Evolutionary conservation across 2,888 invertebrate genomes (phyloP), one percentile per base, ranked within the genome.

Genomic region (Mycalesis mineus): DNA sequence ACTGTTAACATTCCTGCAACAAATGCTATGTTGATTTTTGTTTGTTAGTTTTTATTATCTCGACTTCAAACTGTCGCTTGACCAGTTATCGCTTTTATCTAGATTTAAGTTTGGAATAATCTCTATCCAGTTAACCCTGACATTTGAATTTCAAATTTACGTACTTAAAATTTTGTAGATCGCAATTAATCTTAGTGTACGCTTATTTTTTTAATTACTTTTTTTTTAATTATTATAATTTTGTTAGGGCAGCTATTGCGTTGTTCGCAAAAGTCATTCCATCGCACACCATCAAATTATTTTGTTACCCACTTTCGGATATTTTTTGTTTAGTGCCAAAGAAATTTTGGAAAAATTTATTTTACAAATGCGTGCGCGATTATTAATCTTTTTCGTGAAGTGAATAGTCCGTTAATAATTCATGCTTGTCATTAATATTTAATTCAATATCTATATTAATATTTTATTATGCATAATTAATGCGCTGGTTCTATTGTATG

Each of bases 1-100:
- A 82, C 83, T 87, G 81, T 88, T 88, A 85, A 88, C 88, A 88
- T 88, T 88, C 88, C 88, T 84, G 82, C 83, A 81, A 80, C 79
- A 78, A 84, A 82, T 78, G 76, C 81, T 82, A 84, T 82, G 86
- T 88, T 87, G 83, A 82, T 78, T 87, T 86, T 86, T 87, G 82
- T 86, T 87, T 83, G 66, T 80, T 88, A 87, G 80, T 82, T 83
- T 80, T 81, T 78, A 73, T 77, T 76, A 80, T 83, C 79, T 72
- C 73, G 71, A 74, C 76, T 75, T 73, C 73, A 74, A 74, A 73
- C 76, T 75, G 72, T 75, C 77, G 81, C 80, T 79, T 79, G 80
- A 80, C 75, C 81, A 80, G 77, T 82, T 83, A 76, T 79, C 74
- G 80, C 81, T 79, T 83, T 75, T 77, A 72, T 70, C 65, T 84